Evolutionary conservation across 2,888 invertebrate species (phyloP).

Genomic region (Drosophila helvetica): DNA sequence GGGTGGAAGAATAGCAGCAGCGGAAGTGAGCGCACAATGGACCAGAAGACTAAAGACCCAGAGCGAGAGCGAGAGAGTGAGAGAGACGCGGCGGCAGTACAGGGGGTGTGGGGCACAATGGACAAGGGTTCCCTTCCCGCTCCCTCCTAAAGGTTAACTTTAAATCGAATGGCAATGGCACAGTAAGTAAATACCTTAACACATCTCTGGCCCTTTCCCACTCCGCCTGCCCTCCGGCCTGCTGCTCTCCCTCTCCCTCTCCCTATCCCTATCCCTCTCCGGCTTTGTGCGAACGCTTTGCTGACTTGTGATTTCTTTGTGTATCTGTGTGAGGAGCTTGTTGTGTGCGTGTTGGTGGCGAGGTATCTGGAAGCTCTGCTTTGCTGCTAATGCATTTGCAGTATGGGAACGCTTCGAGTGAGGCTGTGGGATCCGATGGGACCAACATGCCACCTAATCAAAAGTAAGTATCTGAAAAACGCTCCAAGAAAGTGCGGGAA

Average conservation of each 20-base stretch:
- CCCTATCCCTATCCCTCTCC: background rate
- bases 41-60: constrained; percentile 45
- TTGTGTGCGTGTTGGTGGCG: constrained; percentile 13
- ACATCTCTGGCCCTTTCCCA: constrained; percentile 8
- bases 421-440: constrained; percentile 6
- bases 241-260: background rate
- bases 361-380: constrained; percentile 26
- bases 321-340: constrained; percentile 14
- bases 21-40: constrained; percentile 74
- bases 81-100: constrained; percentile 13
- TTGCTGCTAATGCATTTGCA: constrained; percentile 29
- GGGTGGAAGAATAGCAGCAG: constrained; percentile 62
- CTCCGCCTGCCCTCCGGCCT: background rate
- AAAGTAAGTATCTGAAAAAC: background rate
- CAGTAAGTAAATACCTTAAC: constrained; percentile 67
- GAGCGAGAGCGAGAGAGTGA: constrained; percentile 3
- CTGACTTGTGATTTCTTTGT: constrained; percentile 69
- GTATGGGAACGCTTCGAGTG: constrained; percentile 26
- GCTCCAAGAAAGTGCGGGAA: background rate
- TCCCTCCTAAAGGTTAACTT: constrained; percentile 65
- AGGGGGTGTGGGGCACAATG: constrained; percentile 23
- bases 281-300: constrained; percentile 53
- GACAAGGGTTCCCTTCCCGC: constrained; percentile 8
- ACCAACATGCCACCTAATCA: constrained; percentile 23
- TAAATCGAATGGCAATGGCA: constrained; percentile 70